Evolutionary conservation across 2,888 invertebrate genomes (phyloP), one percentile per base, ranked within the genome.

Genomic region (Tupiocoris notatus): DNA sequence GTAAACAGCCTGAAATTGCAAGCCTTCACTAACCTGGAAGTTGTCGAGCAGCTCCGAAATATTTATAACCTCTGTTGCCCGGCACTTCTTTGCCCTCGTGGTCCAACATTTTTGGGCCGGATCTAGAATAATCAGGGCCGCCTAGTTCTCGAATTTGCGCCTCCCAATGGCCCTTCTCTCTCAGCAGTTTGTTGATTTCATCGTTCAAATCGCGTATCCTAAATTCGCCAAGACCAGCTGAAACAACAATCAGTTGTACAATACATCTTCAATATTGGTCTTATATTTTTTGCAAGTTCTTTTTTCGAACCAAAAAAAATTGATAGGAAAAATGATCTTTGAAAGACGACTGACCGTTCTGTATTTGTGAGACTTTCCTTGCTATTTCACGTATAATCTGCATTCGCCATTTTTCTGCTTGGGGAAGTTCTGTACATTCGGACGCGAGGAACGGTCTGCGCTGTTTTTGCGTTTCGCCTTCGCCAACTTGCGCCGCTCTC

Each of bases 111-210:
- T 94, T 90, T 0, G 97, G 96, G 0, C 98, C 96, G 81, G 94
- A 91, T 80, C 93, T 89, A 68, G 93, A 90, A 83, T 94, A 95
- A 85, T 99, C 98, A 0, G 96, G 94, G 0, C 99, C 99, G 0
- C 98, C 98, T 0, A 99, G 86, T 77, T 96, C 92, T 81, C 93
- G 92, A 80, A 99, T 98, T 83, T 98, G 93, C 71, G 93, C 92
- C 83, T 99, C 99, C 99, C 99, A 99, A 83, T 98, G 97, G 0
- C 96, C 89, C 83, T 98, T 98, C 83, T 98, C 96, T 64, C 98
- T 87, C 77, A 99, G 87, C 79, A 98, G 84, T 85, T 99, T 98
- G 85, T 99, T 99, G 81, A 99, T 99, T 85, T 99, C 98, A 85
- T 99, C 99, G 84, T 99, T 99, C 21, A 99, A 86, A 84, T 99